Percentiles rank a stretch among this genome's conserved stretches.
Evolutionary conservation across 2,888 invertebrate genomes (phyloP).

Genomic region (Agrochola litura): DNA sequence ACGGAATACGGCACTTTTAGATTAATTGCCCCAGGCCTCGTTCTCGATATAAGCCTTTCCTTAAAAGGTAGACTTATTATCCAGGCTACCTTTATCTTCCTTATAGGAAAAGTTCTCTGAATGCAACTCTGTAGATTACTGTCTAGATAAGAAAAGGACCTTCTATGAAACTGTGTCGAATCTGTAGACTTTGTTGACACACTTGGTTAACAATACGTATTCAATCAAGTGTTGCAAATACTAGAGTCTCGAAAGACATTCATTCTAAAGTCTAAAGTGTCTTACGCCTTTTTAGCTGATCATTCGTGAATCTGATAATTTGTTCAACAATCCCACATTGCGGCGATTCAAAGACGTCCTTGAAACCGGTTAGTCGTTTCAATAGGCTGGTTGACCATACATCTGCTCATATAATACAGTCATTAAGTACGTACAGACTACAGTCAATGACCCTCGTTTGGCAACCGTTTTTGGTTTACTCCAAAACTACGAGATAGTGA

Average conservation of each 20-base stretch:
- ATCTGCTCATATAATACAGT: constrained; percentile 21
- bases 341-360: constrained; percentile 71
- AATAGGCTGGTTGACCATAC: constrained; percentile 67
- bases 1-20: constrained; percentile 10
- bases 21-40: constrained; percentile 14
- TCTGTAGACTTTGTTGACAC: constrained; percentile 26
- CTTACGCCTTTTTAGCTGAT: constrained; percentile 5
- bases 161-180: constrained; percentile 27
- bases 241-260: constrained; percentile 12
- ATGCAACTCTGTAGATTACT: constrained; percentile 5
- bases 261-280: too few relatives aligned
- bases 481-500: constrained; percentile 13
- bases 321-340: constrained; percentile 42
- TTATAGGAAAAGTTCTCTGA: constrained; percentile 6
- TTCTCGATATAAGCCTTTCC: constrained; percentile 17
- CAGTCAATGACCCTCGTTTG: constrained; percentile 68
- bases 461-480: constrained; percentile 46
- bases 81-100: constrained; percentile 27
- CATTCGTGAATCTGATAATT: constrained; percentile 20
- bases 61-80: constrained; percentile 7
- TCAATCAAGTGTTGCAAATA: constrained; percentile 17
- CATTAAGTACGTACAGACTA: constrained; percentile 12
- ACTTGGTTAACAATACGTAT: constrained; percentile 57
- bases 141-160: constrained; percentile 12
- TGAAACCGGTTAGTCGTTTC: constrained; percentile 69